phyloP scores from a whole-genome alignment of 2,888 invertebrate genomes.

The Morinoia aosen region DNA sequence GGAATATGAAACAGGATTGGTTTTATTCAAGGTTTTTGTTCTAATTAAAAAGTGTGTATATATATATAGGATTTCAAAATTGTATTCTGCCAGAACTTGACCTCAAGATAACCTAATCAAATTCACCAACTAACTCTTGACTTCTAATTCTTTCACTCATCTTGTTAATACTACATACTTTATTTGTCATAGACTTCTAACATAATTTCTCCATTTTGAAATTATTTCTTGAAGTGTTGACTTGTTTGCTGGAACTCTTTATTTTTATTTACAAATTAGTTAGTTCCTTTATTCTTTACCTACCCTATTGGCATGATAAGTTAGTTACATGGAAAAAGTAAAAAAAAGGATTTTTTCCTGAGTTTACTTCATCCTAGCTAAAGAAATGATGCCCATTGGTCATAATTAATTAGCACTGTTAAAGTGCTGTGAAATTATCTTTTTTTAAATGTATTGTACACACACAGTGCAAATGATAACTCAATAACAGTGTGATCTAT shows the following conservation, averaged over 20 bases:
- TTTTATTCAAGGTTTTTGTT: too few relatives aligned
- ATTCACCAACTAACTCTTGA: neutral
- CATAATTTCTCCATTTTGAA: neutral
- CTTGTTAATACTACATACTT: neutral
- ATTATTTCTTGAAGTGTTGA: neutral
- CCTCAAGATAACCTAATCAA: neutral
- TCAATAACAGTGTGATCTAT: too few relatives aligned
- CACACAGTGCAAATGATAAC: too few relatives aligned
- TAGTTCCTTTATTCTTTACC: neutral
- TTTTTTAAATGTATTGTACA: too few relatives aligned
- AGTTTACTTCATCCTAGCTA: too few relatives aligned
- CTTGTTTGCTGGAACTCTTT: neutral
- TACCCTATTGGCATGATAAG: neutral
- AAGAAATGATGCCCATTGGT: too few relatives aligned
- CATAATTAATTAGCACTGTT: too few relatives aligned
- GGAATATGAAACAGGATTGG: too few relatives aligned
- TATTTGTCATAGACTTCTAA: neutral
- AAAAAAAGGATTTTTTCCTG: neutral
- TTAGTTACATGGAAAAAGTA: neutral
- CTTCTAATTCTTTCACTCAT: neutral
- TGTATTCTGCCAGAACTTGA: neutral
- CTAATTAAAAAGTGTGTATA: too few relatives aligned
- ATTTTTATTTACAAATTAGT: neutral
- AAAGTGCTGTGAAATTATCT: too few relatives aligned
- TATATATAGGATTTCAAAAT: neutral